phyloP scores from a whole-genome alignment of 1,140 invertebrate genomes.

The Argopecten irradians region DNA sequence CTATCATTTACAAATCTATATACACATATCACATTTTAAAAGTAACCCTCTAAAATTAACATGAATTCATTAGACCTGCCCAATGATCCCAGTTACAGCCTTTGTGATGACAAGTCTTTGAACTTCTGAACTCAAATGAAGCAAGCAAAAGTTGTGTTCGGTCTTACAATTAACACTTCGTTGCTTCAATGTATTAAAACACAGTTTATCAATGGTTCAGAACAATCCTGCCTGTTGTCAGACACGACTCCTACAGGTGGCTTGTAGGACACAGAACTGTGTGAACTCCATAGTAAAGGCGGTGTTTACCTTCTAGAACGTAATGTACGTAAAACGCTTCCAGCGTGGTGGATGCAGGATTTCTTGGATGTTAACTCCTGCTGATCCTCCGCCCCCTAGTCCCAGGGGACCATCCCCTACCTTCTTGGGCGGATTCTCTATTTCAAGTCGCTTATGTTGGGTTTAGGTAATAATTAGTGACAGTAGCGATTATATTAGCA shows the following conservation, averaged over 20 bases:
- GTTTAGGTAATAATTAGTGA: constrained; percentile 1
- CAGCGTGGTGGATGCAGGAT: neutral
- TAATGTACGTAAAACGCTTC: neutral
- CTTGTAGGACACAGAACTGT: neutral
- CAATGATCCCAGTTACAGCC: neutral
- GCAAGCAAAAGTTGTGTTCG: neutral
- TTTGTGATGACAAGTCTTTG: neutral
- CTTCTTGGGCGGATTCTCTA: neutral
- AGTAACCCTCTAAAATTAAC: neutral
- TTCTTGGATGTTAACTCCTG: neutral
- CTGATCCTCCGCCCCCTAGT: neutral
- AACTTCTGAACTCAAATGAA: neutral
- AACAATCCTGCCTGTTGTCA: neutral
- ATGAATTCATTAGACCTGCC: neutral
- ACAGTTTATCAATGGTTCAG: neutral
- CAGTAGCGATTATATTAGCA: constrained; percentile 17
- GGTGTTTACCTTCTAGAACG: neutral
- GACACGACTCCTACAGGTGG: neutral
- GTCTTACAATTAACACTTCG: neutral
- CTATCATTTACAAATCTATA: constrained; percentile 19
- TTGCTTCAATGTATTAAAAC: neutral
- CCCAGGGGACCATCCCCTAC: neutral
- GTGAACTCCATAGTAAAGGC: neutral
- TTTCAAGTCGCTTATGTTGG: constrained; percentile 11
- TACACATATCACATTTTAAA: constrained; percentile 12